Base-by-base conservation (phyloP, 2,797 vertebrate genomes). In the Serranus cabrilla region DNA sequence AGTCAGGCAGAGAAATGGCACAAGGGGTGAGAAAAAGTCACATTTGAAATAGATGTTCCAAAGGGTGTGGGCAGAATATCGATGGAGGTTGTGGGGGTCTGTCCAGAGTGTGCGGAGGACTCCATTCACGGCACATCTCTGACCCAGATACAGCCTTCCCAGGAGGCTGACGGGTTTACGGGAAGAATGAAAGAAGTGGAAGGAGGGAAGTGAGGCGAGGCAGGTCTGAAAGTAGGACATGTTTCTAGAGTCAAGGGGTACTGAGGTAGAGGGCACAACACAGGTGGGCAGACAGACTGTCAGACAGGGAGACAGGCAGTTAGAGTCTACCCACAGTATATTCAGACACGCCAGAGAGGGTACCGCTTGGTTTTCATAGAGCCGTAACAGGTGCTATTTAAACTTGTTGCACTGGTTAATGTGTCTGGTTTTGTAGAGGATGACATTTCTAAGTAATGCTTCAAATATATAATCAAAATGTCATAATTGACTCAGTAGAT, bases 141-240 rank as follows among this genome's bases (percentile, higher is more conserved):
- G 93, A 94, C 93, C 94, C 92, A 95, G 84, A 94, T 94, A 91
- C 77, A 75, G 76, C 60, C 80, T 76, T 92, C 93, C 92, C 92
- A 83, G 74, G 89, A 92, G 93, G 82, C 72, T 46, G 74, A 74
- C 31, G 42, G 82, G 80, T 87, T 90, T 76, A 71, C 62, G 82
- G 66, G 78, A 88, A 89, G 85, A 92, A 88, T 85, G 76, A 89
- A 88, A 86, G 78, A 81, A 84, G 84, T 82, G 86, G 73, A 90
- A 81, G 67, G 79, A 80, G 71, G 87, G 78, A 87, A 84, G 84
- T 71, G 80, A 85, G 75, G 82, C 52, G 64, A 74, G 68, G 65
- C 81, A 17, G 69, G 65, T 68, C 58, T 83, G 84, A 83, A 93
- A 92, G 83, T 92, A 90, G 92, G 91, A 87, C 92, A 91, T 87